phyloP scores from a whole-genome alignment of 2,888 invertebrate species.

The Diploptera punctata region DNA sequence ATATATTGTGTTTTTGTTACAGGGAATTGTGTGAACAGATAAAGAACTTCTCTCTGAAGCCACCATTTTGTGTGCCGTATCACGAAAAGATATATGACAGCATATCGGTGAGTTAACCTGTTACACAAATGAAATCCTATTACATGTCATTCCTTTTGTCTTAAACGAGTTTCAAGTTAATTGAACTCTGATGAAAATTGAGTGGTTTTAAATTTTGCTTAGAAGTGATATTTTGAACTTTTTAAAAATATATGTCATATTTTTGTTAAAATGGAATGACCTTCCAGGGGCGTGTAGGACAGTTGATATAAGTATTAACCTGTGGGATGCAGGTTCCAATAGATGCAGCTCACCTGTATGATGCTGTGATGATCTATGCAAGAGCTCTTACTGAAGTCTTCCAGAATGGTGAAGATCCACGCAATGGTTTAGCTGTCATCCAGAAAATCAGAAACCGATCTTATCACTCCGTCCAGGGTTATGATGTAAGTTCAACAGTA shows the following conservation, averaged over 20 bases:
- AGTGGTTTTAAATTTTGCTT: too few species aligned
- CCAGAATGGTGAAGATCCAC: slow-evolving; percentile 68
- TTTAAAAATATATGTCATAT: too few species aligned
- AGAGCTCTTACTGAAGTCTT: slow-evolving; percentile 77
- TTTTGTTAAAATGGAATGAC: too few species aligned
- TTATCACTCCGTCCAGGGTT: slow-evolving; percentile 79
- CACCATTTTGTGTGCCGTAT: slow-evolving; percentile 81
- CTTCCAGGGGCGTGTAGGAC: too few species aligned
- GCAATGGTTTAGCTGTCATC: slow-evolving; percentile 79
- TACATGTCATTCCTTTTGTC: too few species aligned
- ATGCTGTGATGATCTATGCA: slow-evolving; percentile 88
- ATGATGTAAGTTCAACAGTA: slow-evolving; percentile 66
- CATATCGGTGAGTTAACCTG: slow-evolving; percentile 64
- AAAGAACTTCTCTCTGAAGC: slow-evolving; percentile 69
- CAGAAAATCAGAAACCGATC: slow-evolving; percentile 76
- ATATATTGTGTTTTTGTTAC: too few species aligned
- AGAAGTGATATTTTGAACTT: too few species aligned
- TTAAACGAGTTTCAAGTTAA: too few species aligned
- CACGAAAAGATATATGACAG: slow-evolving; percentile 76
- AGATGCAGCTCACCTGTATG: slow-evolving; percentile 85
- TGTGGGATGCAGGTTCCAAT: slow-evolving; percentile 83
- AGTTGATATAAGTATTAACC: too few species aligned
- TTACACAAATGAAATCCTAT: too few species aligned
- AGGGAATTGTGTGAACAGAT: slow-evolving; percentile 75
- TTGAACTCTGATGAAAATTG: too few species aligned